These are phyloP conservation scores for Phataginus tetradactyla DNA, from an alignment of 2,797 vertebrate genomes.

Conservation along the genomic window DNA sequence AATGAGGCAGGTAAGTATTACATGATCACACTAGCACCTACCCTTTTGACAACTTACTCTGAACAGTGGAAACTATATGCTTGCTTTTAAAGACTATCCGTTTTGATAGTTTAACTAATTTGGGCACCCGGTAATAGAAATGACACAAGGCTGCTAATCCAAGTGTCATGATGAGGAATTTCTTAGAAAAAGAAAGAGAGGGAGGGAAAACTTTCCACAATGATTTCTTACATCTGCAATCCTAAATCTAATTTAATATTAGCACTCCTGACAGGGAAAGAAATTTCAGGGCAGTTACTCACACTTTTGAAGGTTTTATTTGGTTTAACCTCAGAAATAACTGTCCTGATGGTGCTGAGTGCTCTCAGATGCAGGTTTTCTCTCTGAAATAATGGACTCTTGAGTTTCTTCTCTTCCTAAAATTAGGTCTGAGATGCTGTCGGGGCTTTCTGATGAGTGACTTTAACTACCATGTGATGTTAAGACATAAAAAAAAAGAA, in stretches of 20 bases:
- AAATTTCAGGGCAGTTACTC: conserved; percentile 81
- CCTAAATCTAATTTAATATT: conserved; percentile 84
- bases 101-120: conserved; percentile 60
- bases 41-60: background rate
- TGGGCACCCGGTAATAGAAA: background rate
- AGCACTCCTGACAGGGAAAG: conserved; percentile 82
- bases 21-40: background rate
- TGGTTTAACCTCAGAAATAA: conserved; percentile 82
- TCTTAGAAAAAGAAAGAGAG: conserved; percentile 44
- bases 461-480: conserved; percentile 71
- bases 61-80: background rate
- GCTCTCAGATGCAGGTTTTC: conserved; percentile 76
- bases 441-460: conserved; percentile 63
- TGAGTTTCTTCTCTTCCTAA: conserved; percentile 77
- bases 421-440: conserved; percentile 74
- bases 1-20: conserved; percentile 48
- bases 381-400: conserved; percentile 82
- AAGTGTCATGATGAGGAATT: conserved; percentile 39
- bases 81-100: background rate
- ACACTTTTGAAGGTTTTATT: conserved; percentile 83
- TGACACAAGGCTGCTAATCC: background rate
- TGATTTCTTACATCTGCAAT: conserved; percentile 73
- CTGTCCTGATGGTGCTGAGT: conserved; percentile 74
- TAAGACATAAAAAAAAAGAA: conserved; percentile 58
- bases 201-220: conserved; percentile 45